Evolutionary conservation across 53 echinoderm and acorn worm species (phyloP).

Genomic region (Apostichopus leukothele): DNA sequence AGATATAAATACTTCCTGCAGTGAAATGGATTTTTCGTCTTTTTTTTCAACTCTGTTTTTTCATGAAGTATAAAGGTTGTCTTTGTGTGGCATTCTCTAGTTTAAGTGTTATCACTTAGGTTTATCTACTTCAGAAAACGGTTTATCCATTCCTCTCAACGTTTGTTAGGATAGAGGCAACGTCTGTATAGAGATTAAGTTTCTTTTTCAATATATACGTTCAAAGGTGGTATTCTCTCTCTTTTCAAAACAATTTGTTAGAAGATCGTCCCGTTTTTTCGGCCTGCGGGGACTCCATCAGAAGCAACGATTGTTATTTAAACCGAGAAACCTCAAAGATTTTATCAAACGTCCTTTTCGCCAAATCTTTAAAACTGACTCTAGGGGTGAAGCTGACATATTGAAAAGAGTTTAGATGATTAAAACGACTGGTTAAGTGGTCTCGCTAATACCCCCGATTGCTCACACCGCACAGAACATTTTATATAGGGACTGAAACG

Average conservation of each 20-base stretch:
- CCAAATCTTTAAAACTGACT: slow-evolving; percentile 18
- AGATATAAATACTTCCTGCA: too few species aligned
- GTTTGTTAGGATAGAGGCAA: too few species aligned
- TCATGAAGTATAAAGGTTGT: too few species aligned
- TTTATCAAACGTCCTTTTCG: not conserved
- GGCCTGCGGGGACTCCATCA: not conserved
- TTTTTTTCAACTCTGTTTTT: too few species aligned
- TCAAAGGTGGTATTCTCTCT: too few species aligned
- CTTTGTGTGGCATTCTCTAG: too few species aligned
- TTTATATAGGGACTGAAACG: not conserved
- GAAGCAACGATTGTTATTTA: not conserved
- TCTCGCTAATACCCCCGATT: not conserved
- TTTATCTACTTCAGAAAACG: too few species aligned
- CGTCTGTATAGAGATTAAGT: too few species aligned
- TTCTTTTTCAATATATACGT: too few species aligned
- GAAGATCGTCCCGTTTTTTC: not conserved
- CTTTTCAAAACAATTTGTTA: not conserved
- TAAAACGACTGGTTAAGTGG: slow-evolving; percentile 16
- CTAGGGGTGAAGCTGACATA: slow-evolving; percentile 24
- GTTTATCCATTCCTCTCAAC: too few species aligned
- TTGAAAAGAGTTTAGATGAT: not conserved
- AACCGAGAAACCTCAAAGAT: not conserved
- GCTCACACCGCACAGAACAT: not conserved
- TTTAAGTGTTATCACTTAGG: too few species aligned
- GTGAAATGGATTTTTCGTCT: too few species aligned